Base-by-base conservation (phyloP, 1,140 invertebrate genomes). In the Harpegnathos saltator region DNA sequence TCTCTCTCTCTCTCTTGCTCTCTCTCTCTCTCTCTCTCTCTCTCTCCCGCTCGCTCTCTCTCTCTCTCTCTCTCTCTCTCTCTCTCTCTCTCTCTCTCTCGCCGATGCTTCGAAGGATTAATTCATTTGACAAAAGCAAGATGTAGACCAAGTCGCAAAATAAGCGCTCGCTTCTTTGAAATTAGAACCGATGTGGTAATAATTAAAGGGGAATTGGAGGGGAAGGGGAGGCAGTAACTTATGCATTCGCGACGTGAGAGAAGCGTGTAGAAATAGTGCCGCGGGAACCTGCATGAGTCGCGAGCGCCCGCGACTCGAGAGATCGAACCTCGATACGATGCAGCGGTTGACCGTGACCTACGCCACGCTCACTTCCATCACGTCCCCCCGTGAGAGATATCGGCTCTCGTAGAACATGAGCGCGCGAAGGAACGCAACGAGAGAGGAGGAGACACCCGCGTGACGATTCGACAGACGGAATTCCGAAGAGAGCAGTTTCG, bases 271-370 rank as follows among this genome's bases (percentile, higher is more conserved):
- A 85, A 56, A 72, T 62, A 77, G 22, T 38, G 69, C 69, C 62
- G 82, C 61, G 66, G 19, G 71, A 77, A 85, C 62, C 83, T 74
- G 68, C 26, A 38, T 48, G 56, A 12, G 48, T 38, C 48, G 24
- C 71, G 68, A 61, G 83, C 59, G 73, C 83, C 68, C 74, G 75
- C 63, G 77, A 75, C 50, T 73, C 58, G 38, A 72, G 83, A 75
- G 85, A 82, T 87, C 75, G 71, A 72, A 77, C 22, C 56, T 87
- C 72, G 83, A 87, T 85, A 80, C 63, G 62, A 77, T 73, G 75
- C 81, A 86, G 80, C 85, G 86, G 84, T 87, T 82, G 86, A 84
- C 86, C 86, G 83, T 88, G 86, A 88, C 86, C 86, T 83, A 82
- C 68, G 84, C 82, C 73, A 83, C 48, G 59, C 48, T 74, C 59